A percentile compares a stretch with the other conserved stretches of the same genome.
These are phyloP conservation scores for Myxocyprinus asiaticus DNA, from an alignment of 2,113 vertebrate genomes.

Conservation along the genomic window DNA sequence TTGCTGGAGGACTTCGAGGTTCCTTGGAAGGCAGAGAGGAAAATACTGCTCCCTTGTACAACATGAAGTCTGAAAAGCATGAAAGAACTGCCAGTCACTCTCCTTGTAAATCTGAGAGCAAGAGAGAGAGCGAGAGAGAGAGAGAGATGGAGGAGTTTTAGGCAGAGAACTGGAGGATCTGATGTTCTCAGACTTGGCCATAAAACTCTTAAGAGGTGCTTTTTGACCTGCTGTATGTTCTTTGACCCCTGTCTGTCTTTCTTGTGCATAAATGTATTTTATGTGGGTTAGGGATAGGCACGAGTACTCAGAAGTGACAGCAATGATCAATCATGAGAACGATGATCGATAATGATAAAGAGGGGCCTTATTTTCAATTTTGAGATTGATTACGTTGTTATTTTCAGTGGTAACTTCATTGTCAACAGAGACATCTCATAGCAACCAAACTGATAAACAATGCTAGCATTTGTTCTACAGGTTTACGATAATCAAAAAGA, in stretches of 20 bases:
- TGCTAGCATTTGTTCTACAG: too few species aligned
- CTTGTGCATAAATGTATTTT: background rate
- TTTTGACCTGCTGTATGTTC: background rate
- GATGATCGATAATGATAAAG: too few species aligned
- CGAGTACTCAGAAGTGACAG: too few species aligned
- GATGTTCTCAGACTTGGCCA: background rate
- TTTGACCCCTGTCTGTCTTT: background rate
- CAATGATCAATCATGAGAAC: too few species aligned
- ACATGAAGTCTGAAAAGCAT: constrained; percentile 68
- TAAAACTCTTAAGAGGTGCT: background rate
- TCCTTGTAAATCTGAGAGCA: constrained; percentile 61
- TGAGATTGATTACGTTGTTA: too few species aligned
- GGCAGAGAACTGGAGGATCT: background rate
- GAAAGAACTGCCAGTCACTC: constrained; percentile 64
- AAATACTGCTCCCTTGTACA: constrained; percentile 66
- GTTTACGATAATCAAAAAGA: too few species aligned
- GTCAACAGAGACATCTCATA: too few species aligned
- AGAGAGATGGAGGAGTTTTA: constrained; percentile 2
- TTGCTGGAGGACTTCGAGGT: constrained; percentile 50
- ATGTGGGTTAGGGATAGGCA: background rate
- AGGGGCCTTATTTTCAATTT: too few species aligned
- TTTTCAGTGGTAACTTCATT: too few species aligned
- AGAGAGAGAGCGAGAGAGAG: constrained; percentile 21
- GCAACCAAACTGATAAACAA: too few species aligned
- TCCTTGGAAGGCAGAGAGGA: constrained; percentile 67